These are phyloP conservation scores for Alloplasta piceator DNA, from an alignment of 2,888 invertebrate species.

Conservation along the genomic window DNA sequence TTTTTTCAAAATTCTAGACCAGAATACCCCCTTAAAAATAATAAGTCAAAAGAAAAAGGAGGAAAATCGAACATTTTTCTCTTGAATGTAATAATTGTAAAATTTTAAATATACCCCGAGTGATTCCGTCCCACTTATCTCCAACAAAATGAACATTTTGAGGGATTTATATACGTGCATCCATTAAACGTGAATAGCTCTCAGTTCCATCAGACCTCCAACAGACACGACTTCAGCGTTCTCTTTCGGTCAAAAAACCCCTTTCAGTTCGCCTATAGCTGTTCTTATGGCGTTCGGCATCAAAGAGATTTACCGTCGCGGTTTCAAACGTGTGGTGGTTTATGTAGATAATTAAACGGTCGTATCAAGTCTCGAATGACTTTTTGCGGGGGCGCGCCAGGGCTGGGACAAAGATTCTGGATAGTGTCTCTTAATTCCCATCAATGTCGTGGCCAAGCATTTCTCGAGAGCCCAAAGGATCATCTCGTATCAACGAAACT, in stretches of 20 bases:
- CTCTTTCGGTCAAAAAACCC: conserved; percentile 42
- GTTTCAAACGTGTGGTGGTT: conserved; percentile 63
- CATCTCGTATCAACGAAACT: conserved; percentile 27
- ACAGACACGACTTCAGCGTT: conserved; percentile 59
- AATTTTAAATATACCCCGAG: conserved; percentile 15
- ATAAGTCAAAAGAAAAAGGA: too few species aligned
- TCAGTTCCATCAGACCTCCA: conserved; percentile 63
- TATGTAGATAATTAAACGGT: conserved; percentile 70
- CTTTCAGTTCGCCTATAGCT: conserved; percentile 10
- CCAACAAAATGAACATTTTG: neutral
- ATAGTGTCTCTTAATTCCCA: conserved; percentile 57
- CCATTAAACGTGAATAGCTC: conserved; percentile 14
- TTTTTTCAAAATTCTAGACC: too few species aligned
- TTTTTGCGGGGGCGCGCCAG: conserved; percentile 20
- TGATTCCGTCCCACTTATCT: neutral
- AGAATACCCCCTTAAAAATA: too few species aligned
- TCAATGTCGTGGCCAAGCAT: conserved; percentile 12
- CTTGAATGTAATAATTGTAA: too few species aligned
- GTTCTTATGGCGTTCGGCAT: conserved; percentile 71
- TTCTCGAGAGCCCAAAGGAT: neutral
- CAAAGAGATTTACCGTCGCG: conserved; percentile 75
- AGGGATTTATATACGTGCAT: neutral
- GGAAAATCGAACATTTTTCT: too few species aligned
- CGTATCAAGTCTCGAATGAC: conserved; percentile 60
- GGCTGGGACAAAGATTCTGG: conserved; percentile 47